Conservation (phyloP, 2,888 invertebrate genomes). For the Cheilosia vulpina region DNA sequence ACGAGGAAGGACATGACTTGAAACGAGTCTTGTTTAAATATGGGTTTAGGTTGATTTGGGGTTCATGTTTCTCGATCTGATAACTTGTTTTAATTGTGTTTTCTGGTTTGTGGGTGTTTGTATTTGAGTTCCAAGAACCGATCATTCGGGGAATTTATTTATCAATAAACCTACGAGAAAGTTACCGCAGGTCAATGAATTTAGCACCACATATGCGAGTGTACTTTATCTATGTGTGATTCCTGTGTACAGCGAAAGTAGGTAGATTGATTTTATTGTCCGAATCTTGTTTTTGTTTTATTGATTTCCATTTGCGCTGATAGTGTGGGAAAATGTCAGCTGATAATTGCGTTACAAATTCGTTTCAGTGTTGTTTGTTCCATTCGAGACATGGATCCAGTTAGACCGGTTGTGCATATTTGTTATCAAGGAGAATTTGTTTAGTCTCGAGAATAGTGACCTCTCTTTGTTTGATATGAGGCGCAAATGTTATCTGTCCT, state of each 20-base stretch:
- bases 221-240: neutral
- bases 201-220: constrained; percentile 15
- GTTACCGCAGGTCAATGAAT: constrained; percentile 36
- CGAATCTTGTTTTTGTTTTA: neutral
- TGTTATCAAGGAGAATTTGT: neutral
- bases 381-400: neutral
- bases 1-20: too few relatives aligned
- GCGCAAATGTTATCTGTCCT: too few relatives aligned
- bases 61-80: constrained; percentile 10
- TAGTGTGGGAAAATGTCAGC: constrained; percentile 32
- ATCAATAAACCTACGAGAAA: constrained; percentile 35
- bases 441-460: neutral
- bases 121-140: constrained; percentile 24
- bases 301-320: neutral
- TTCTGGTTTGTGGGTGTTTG: constrained; percentile 36
- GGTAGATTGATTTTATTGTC: neutral
- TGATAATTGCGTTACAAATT: constrained; percentile 22
- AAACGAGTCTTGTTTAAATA: constrained; percentile 16
- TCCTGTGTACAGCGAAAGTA: neutral
- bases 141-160: constrained; percentile 11
- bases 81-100: neutral
- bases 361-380: neutral
- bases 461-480: too few relatives aligned
- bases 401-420: constrained; percentile 3
- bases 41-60: constrained; percentile 24